These are phyloP conservation scores for Acanthisitta chloris DNA, from an alignment of 2,113 vertebrate species.

Conservation along the genomic window DNA sequence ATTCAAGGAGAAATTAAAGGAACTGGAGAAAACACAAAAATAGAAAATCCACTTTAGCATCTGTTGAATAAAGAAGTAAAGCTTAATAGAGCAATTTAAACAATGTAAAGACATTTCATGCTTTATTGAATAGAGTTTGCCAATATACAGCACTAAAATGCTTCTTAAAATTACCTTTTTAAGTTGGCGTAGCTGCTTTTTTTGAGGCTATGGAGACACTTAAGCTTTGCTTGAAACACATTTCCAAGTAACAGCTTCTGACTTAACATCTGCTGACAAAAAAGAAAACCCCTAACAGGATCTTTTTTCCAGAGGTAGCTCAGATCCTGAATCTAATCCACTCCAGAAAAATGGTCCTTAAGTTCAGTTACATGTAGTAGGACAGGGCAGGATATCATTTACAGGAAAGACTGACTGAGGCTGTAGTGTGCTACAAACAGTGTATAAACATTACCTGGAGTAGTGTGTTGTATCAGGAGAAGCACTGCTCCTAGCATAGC, in stretches of 20 bases:
- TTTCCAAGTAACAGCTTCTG: not conserved
- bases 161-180: not conserved
- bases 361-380: not conserved
- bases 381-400: not conserved
- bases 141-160: not conserved
- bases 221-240: not conserved
- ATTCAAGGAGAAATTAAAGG: not conserved
- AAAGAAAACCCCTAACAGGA: not conserved
- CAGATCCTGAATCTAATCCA: not conserved
- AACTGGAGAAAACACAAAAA: not conserved
- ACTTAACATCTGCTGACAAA: not conserved
- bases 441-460: not conserved
- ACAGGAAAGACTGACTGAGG: not conserved
- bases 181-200: not conserved
- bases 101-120: not conserved
- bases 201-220: not conserved
- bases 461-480: not conserved
- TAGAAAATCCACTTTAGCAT: not conserved
- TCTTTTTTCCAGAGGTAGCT: not conserved
- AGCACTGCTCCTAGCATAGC: not conserved
- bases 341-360: not conserved
- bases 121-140: not conserved
- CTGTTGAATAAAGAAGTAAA: not conserved
- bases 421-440: not conserved
- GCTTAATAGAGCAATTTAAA: not conserved